phyloP scores from a whole-genome alignment of 2,113 vertebrate genomes.

The Gymnogyps californianus region DNA sequence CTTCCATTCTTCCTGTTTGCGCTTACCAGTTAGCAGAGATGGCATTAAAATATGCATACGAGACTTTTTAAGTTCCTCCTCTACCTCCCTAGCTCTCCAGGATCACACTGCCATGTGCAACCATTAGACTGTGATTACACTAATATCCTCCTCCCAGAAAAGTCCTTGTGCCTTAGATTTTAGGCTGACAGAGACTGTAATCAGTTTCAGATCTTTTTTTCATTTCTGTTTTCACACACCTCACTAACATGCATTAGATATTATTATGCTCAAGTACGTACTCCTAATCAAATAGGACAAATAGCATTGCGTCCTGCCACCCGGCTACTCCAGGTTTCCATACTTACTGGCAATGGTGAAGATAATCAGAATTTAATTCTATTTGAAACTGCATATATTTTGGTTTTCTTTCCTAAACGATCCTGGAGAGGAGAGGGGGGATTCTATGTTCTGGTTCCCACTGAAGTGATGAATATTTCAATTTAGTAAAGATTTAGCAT shows the following conservation, averaged over 20 bases:
- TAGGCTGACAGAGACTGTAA: background rate
- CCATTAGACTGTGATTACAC: background rate
- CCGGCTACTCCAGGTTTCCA: background rate
- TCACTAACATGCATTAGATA: background rate
- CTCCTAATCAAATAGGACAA: background rate
- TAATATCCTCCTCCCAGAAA: background rate
- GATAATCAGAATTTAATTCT: background rate
- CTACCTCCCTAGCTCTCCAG: background rate
- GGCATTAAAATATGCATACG: background rate
- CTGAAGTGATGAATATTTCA: background rate
- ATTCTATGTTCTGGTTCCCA: background rate
- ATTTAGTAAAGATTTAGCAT: background rate
- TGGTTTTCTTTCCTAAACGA: background rate
- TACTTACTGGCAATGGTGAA: background rate
- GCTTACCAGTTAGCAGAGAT: background rate
- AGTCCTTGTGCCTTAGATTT: background rate
- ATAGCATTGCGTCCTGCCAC: fast-evolving
- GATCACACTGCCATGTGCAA: background rate
- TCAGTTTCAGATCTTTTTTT: background rate
- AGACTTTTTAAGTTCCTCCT: background rate
- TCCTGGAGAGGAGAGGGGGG: fast-evolving
- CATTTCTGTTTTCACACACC: background rate
- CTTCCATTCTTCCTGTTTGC: background rate
- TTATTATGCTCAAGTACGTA: background rate
- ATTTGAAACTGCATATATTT: background rate